A percentile compares a stretch with the other conserved stretches of the same genome.
phyloP scores from a whole-genome alignment of 1,140 invertebrate genomes.

The Drosophila quadrilineata region DNA sequence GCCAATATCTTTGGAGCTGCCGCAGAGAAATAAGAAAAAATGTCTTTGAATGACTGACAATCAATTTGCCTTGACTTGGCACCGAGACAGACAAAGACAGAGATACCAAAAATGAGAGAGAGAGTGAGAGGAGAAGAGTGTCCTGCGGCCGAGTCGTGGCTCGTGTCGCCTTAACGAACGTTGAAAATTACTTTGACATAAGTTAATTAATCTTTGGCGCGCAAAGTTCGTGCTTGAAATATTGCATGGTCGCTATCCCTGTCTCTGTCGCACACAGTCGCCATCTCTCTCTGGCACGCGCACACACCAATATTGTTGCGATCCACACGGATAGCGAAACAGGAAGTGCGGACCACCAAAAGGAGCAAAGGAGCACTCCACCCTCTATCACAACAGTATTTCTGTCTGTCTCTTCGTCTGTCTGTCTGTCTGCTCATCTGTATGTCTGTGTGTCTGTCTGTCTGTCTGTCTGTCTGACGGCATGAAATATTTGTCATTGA shows the following conservation, averaged over 20 bases:
- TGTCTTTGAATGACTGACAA: conserved; percentile 81
- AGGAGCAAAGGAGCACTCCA: too few species aligned
- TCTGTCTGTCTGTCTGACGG: conserved; percentile 26
- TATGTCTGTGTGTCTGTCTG: conserved; percentile 31
- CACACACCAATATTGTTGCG: conserved; percentile 30
- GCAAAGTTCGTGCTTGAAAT: conserved; percentile 80
- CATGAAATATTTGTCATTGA: conserved; percentile 80
- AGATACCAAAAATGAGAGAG: too few species aligned
- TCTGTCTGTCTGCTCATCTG: background rate
- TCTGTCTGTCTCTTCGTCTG: conserved; percentile 15
- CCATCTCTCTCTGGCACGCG: too few species aligned
- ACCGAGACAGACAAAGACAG: background rate
- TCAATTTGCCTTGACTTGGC: conserved; percentile 74
- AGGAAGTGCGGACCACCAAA: conserved; percentile 19
- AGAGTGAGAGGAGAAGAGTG: background rate
- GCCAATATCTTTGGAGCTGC: conserved; percentile 69
- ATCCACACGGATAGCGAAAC: conserved; percentile 14
- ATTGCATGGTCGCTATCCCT: conserved; percentile 59
- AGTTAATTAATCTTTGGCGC: conserved; percentile 81
- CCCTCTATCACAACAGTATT: too few species aligned
- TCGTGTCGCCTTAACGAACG: conserved; percentile 79
- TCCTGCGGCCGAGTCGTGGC: conserved; percentile 13
- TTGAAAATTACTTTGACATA: conserved; percentile 81
- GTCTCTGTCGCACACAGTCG: too few species aligned
- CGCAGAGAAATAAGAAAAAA: conserved; percentile 73